Conservation (phyloP, 1,140 invertebrate genomes). For the Penaeus vannamei region DNA sequence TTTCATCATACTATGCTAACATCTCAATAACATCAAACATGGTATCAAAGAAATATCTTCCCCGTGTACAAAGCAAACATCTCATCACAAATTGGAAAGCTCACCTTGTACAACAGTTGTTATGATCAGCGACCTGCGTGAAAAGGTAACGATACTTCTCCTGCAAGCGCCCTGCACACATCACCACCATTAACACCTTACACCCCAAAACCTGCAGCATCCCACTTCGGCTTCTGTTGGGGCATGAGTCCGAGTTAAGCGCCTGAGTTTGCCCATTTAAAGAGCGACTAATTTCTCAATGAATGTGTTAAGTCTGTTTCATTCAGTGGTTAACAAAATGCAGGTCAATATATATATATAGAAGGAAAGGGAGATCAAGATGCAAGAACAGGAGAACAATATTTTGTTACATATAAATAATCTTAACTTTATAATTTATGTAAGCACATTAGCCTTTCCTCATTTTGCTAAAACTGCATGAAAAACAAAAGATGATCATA, state of each 20-base stretch:
- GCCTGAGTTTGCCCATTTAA: slow-evolving; percentile 64
- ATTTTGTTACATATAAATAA: too few relatives aligned
- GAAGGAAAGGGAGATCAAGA: too few relatives aligned
- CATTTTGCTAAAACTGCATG: too few relatives aligned
- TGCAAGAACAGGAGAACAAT: too few relatives aligned
- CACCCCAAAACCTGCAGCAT: slow-evolving; percentile 75
- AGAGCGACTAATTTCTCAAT: background rate
- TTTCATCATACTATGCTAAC: background rate
- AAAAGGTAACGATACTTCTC: slow-evolving; percentile 80
- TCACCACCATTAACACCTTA: slow-evolving; percentile 77
- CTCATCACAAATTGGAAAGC: background rate
- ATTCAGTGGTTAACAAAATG: too few relatives aligned
- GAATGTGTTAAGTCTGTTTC: background rate
- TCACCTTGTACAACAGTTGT: slow-evolving; percentile 68
- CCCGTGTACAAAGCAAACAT: background rate
- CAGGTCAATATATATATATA: too few relatives aligned
- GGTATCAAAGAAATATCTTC: too few relatives aligned
- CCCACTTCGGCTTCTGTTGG: slow-evolving; percentile 72
- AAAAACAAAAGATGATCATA: too few relatives aligned
- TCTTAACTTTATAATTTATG: too few relatives aligned
- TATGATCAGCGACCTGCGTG: slow-evolving; percentile 78
- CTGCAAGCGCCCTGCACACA: slow-evolving; percentile 76
- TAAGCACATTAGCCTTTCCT: too few relatives aligned
- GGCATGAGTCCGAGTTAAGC: background rate
- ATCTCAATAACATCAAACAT: too few relatives aligned